These are phyloP conservation scores for Neuroscelio doddi DNA, from an alignment of 2,888 invertebrate species.

Conservation along the genomic window DNA sequence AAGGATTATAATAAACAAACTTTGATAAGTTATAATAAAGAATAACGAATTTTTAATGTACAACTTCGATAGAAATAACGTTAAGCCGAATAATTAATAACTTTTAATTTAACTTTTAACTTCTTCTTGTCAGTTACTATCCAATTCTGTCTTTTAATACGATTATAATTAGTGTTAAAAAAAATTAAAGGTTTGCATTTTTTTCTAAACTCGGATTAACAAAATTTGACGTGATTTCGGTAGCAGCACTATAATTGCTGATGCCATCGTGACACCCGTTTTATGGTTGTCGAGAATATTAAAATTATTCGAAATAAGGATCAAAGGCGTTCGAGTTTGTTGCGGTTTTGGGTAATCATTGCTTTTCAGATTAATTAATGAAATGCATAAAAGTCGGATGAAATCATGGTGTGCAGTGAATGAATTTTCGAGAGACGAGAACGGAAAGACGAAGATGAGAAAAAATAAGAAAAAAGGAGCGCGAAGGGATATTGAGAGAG, in stretches of 20 bases:
- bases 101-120: too few relatives aligned
- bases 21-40: too few relatives aligned
- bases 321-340: slow-evolving; percentile 19
- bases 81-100: too few relatives aligned
- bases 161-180: background rate
- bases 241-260: slow-evolving; percentile 11
- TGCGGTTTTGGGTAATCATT: background rate
- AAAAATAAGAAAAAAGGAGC: slow-evolving; percentile 8
- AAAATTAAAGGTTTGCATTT: background rate
- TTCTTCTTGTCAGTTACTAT: too few relatives aligned
- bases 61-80: too few relatives aligned
- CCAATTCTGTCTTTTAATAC: too few relatives aligned
- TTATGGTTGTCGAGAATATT: slow-evolving; percentile 23
- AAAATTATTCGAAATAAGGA: slow-evolving; percentile 26
- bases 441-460: slow-evolving; percentile 10
- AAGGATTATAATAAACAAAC: too few relatives aligned
- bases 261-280: slow-evolving; percentile 13
- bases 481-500: slow-evolving; percentile 41
- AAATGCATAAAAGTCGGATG: slow-evolving; percentile 44
- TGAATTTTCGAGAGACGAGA: slow-evolving; percentile 33
- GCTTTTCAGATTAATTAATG: slow-evolving; percentile 42
- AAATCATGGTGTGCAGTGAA: slow-evolving; percentile 41
- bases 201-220: too few relatives aligned
- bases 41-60: too few relatives aligned
- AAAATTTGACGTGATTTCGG: slow-evolving; percentile 9